phyloP scores from a whole-genome alignment of 2,888 invertebrate species.

The Gnatocerus cornutus region DNA sequence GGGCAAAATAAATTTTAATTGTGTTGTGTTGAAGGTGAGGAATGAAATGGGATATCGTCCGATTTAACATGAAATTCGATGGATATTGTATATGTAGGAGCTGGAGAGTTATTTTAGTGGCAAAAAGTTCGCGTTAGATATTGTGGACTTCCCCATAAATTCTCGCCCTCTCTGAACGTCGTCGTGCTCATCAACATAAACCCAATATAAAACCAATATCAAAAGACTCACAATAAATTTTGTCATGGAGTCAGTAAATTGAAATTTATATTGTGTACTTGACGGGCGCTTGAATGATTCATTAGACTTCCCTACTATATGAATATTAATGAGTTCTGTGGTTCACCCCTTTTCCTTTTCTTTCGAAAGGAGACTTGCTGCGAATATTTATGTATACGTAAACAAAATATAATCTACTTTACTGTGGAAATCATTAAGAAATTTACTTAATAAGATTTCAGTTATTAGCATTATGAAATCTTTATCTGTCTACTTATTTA shows the following conservation, averaged over 20 bases:
- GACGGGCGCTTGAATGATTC: slow-evolving; percentile 62
- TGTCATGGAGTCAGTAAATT: slow-evolving; percentile 60
- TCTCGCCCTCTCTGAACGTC: slow-evolving; percentile 52
- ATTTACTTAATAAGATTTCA: slow-evolving; percentile 45
- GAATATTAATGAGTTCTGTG: slow-evolving; percentile 51
- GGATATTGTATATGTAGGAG: slow-evolving; percentile 45
- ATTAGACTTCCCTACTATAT: slow-evolving; percentile 56
- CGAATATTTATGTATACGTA: slow-evolving; percentile 46
- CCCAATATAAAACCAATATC: slow-evolving; percentile 63
- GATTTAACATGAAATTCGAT: not conserved
- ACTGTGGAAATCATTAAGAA: slow-evolving; percentile 40
- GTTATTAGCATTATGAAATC: slow-evolving; percentile 45
- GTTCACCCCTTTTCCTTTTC: slow-evolving; percentile 41
- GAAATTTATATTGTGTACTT: slow-evolving; percentile 65
- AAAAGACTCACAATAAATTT: slow-evolving; percentile 59
- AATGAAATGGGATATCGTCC: too few relatives aligned
- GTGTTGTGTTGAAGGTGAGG: too few relatives aligned
- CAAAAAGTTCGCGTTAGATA: slow-evolving; percentile 49
- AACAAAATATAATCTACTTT: slow-evolving; percentile 45
- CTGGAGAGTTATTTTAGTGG: slow-evolving; percentile 51
- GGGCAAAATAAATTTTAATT: not conserved
- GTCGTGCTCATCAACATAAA: slow-evolving; percentile 61
- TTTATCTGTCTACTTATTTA: slow-evolving; percentile 47
- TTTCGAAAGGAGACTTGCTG: slow-evolving; percentile 7
- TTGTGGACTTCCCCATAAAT: slow-evolving; percentile 53